Conservation (phyloP, 2,113 vertebrate genomes). For the Tricholaema leucomelas region DNA sequence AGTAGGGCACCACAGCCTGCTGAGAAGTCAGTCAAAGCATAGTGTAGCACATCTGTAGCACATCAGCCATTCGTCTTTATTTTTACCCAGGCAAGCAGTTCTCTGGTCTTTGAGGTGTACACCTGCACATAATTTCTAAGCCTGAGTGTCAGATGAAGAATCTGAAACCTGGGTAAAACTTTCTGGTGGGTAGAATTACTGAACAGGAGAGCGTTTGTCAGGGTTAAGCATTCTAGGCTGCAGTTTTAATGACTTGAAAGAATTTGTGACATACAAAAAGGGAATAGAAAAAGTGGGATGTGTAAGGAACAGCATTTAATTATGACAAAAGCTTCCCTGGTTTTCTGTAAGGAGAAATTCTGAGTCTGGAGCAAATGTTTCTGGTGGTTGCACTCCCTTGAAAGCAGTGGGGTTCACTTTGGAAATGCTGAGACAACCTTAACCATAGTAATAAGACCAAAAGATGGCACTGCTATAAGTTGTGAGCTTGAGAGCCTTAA, state of each 20-base stretch:
- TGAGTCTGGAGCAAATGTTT: background rate
- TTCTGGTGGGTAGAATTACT: background rate
- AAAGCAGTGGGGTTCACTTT: background rate
- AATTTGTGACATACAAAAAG: background rate
- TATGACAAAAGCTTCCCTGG: background rate
- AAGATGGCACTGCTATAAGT: conserved; percentile 48
- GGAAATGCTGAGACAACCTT: conserved; percentile 70
- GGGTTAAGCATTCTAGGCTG: background rate
- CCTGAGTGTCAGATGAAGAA: background rate
- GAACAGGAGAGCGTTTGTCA: background rate
- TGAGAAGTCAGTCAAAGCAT: background rate
- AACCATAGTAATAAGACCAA: conserved; percentile 52
- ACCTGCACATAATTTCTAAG: background rate
- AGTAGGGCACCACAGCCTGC: background rate
- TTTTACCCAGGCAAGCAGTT: background rate
- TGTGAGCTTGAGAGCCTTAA: conserved; percentile 20
- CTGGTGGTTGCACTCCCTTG: background rate
- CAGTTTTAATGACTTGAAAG: background rate
- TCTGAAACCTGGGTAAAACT: background rate
- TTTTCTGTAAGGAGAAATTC: background rate
- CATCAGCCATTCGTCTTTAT: background rate
- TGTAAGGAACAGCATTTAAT: background rate
- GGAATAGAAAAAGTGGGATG: background rate
- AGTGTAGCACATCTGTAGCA: background rate
- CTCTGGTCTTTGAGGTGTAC: background rate